Conservation (phyloP, 2,113 vertebrate genomes). For the Uropsilus gracilis region DNA sequence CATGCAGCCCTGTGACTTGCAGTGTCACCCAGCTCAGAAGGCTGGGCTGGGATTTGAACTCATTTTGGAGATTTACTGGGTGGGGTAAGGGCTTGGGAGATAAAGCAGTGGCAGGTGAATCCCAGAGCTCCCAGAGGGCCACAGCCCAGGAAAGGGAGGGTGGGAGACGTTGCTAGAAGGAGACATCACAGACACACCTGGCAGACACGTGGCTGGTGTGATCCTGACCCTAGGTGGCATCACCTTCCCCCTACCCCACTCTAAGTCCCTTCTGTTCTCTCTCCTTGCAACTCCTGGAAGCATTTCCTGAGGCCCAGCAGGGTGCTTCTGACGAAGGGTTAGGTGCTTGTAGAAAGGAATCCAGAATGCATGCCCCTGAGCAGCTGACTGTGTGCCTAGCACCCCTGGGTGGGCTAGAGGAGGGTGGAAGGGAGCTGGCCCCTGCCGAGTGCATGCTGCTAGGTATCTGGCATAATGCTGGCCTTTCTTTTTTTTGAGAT, state of each 20-base stretch:
- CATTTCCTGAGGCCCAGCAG: background rate
- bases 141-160: background rate
- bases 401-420: rapidly evolving
- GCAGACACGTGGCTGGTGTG: background rate
- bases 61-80: background rate
- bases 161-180: background rate
- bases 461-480: background rate
- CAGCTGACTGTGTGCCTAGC: background rate
- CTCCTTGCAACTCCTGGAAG: background rate
- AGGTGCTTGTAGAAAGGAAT: background rate
- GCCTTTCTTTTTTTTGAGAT: background rate
- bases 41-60: background rate
- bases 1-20: background rate
- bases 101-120: background rate
- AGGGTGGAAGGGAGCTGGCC: background rate
- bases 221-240: background rate
- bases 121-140: background rate
- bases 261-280: background rate
- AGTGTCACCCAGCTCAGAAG: background rate
- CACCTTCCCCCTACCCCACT: background rate
- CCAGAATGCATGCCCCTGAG: background rate
- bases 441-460: background rate
- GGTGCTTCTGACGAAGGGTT: background rate
- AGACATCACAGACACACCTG: background rate
- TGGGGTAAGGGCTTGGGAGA: background rate